Conservation (phyloP, 2,888 invertebrate species). For the Cantharis rustica region DNA sequence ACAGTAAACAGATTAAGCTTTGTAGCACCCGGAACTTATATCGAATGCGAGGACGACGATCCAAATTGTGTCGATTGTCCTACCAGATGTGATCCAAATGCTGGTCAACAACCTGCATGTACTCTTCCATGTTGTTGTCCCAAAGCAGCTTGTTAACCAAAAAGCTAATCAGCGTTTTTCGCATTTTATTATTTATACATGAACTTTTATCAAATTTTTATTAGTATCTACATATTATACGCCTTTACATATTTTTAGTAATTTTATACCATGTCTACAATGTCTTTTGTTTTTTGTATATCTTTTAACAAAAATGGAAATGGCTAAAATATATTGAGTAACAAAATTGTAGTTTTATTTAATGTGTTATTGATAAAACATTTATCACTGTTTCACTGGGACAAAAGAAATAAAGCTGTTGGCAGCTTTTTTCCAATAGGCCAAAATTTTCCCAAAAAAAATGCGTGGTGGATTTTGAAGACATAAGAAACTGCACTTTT, state of each 20-base stretch:
- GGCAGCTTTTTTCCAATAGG: too few relatives aligned
- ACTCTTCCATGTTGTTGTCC: slow-evolving; percentile 51
- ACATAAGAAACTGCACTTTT: too few relatives aligned
- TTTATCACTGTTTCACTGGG: too few relatives aligned
- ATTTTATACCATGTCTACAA: background rate
- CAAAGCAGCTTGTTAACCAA: slow-evolving; percentile 48
- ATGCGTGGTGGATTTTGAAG: too few relatives aligned
- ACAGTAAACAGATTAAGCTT: slow-evolving; percentile 68
- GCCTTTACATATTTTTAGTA: background rate
- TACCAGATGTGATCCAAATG: slow-evolving; percentile 40
- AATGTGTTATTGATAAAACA: background rate
- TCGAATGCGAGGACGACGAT: slow-evolving; percentile 62
- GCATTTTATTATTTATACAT: background rate
- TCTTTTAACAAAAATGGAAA: background rate
- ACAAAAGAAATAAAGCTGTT: too few relatives aligned
- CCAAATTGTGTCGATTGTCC: slow-evolving; percentile 58
- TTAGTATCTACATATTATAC: background rate
- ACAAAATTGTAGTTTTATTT: background rate
- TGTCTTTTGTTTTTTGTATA: background rate
- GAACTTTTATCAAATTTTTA: background rate
- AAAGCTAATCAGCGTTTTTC: background rate
- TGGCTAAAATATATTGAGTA: background rate
- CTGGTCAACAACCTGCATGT: slow-evolving; percentile 1
- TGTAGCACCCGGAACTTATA: slow-evolving; percentile 64
- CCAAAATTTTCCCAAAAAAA: too few relatives aligned